Evolutionary conservation across 2,797 vertebrate genomes (phyloP).

Genomic region (Myotis pilosus): DNA sequence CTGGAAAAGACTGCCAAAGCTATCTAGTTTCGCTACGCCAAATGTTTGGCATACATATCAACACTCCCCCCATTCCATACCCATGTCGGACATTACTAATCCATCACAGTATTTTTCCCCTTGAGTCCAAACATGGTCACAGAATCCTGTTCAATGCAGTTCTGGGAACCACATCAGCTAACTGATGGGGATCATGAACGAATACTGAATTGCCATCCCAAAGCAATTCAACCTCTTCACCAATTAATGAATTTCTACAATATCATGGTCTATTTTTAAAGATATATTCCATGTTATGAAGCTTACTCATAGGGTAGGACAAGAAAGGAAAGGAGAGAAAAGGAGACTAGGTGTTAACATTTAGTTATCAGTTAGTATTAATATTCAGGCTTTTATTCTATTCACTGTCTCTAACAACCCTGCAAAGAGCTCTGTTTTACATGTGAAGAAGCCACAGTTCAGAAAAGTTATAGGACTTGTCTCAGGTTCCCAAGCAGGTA

Average conservation of each 20-base stretch:
- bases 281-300: neutral
- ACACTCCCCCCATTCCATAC: neutral
- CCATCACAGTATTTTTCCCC: neutral
- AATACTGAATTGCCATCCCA: neutral
- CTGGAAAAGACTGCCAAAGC: slow-evolving; percentile 1
- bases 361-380: neutral
- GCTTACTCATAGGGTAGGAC: neutral
- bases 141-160: neutral
- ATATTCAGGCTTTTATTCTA: neutral
- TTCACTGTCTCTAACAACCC: neutral
- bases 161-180: neutral
- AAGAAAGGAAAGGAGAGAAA: neutral
- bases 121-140: neutral
- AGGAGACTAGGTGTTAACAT: neutral
- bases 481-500: neutral
- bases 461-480: neutral
- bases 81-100: neutral
- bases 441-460: neutral
- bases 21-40: neutral
- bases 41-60: neutral
- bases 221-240: neutral
- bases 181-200: neutral
- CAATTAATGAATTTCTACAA: neutral
- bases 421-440: neutral
- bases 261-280: neutral